Percentiles rank a stretch among this genome's conserved stretches.
phyloP scores from a whole-genome alignment of 1,140 invertebrate genomes.

The Apolygus lucorum region DNA sequence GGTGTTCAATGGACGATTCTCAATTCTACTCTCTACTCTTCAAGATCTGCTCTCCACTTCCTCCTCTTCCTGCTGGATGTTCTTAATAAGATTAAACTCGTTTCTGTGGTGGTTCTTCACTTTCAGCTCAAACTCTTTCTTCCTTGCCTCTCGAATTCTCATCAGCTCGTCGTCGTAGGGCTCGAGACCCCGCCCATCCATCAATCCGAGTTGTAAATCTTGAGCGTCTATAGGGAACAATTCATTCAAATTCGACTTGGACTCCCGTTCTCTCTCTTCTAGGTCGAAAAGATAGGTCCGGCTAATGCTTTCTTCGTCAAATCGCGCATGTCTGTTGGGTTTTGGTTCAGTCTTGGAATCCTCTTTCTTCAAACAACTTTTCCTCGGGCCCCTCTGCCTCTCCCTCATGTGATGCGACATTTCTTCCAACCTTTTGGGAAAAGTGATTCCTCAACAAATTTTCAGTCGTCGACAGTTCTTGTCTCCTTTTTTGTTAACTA shows the following conservation, averaged over 20 bases:
- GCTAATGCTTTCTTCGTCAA: not conserved
- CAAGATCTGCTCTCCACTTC: no score
- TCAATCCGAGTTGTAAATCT: not conserved
- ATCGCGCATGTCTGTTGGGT: not conserved
- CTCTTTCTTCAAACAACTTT: conserved; percentile 1
- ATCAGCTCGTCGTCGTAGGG: not conserved
- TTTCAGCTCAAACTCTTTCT: not conserved
- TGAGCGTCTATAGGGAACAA: not conserved
- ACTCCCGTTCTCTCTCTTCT: not conserved
- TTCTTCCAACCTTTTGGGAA: conserved; percentile 31
- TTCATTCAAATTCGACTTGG: not conserved
- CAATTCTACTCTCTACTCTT: no score
- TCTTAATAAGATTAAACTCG: not conserved
- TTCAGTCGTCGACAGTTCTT: no score
- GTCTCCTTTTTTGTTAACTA: no score
- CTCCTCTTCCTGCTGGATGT: not conserved
- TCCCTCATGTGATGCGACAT: conserved; percentile 37
- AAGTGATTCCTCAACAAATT: no score
- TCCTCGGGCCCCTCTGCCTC: not conserved
- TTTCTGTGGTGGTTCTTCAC: not conserved
- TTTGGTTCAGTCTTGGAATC: not conserved
- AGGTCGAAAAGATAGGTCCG: not conserved
- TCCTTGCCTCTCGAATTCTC: not conserved
- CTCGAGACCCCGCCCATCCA: not conserved
- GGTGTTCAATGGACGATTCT: no score